Conservation (phyloP, 2,113 vertebrate genomes). For the Empidonax traillii region DNA sequence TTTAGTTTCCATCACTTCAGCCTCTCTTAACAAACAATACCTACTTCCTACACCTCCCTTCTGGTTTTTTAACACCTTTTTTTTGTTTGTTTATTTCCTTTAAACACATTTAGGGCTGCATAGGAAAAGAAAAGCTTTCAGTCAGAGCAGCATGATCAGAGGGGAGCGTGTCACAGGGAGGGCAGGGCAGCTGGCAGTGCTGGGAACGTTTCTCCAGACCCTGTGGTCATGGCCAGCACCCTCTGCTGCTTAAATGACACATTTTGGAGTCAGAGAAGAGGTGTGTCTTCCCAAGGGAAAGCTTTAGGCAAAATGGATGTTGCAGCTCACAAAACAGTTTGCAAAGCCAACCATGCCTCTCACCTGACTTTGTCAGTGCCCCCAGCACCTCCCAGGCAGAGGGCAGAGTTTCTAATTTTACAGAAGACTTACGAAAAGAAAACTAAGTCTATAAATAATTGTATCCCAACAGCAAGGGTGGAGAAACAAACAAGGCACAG, state of each 20-base stretch:
- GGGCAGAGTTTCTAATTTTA: neutral
- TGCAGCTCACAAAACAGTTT: neutral
- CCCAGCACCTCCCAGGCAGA: too few species aligned
- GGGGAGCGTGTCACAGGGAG: neutral
- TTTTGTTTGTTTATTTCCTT: neutral
- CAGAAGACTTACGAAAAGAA: neutral
- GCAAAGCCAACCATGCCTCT: neutral
- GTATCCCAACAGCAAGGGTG: neutral
- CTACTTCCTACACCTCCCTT: neutral
- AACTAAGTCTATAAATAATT: neutral
- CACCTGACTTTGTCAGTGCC: neutral
- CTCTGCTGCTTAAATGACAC: rapidly evolving
- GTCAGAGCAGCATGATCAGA: neutral
- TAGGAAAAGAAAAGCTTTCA: neutral
- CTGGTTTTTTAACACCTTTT: neutral
- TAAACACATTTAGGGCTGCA: neutral
- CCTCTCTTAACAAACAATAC: neutral
- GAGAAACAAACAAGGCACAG: neutral
- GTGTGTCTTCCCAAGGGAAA: neutral
- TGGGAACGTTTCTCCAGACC: neutral
- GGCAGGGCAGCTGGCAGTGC: neutral
- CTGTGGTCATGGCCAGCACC: neutral
- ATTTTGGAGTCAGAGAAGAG: neutral
- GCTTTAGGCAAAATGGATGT: rapidly evolving
- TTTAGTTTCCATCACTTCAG: neutral